Conservation (phyloP, 2,797 vertebrate species). For the Trachurus trachurus region DNA sequence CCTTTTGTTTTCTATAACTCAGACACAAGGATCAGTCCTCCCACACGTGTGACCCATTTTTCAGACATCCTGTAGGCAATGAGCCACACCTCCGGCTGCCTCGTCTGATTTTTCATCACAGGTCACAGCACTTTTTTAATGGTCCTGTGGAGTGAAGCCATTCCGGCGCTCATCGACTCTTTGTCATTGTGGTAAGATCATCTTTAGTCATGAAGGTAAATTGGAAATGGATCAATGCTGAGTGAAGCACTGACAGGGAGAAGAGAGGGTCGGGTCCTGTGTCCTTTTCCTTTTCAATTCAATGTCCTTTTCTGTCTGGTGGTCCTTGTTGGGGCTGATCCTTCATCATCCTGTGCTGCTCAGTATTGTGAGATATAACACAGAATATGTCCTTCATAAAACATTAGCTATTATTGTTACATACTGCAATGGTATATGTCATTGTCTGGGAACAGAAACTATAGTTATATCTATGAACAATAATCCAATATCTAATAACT, state of each 20-base stretch:
- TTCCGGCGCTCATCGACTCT: conserved; percentile 55
- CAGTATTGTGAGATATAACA: conserved; percentile 9
- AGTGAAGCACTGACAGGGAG: conserved; percentile 40
- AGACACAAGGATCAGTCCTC: conserved; percentile 65
- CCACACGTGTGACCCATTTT: conserved; percentile 76
- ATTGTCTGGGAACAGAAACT: neutral
- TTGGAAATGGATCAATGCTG: conserved; percentile 66
- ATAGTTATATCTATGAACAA: neutral
- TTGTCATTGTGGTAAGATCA: conserved; percentile 56
- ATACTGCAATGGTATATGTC: neutral
- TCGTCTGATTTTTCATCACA: conserved; percentile 67
- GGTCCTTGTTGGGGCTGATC: conserved; percentile 34
- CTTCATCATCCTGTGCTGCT: neutral
- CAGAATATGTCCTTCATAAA: conserved; percentile 1
- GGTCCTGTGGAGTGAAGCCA: conserved; percentile 44
- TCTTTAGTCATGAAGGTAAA: conserved; percentile 59
- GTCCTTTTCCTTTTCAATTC: conserved; percentile 39
- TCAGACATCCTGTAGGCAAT: conserved; percentile 76
- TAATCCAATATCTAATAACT: neutral
- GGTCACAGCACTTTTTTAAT: conserved; percentile 62
- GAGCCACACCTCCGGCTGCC: conserved; percentile 73
- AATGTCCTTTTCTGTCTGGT: conserved; percentile 44
- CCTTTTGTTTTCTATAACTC: conserved; percentile 72
- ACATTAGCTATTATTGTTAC: neutral
- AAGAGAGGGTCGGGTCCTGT: conserved; percentile 46